Conservation (phyloP, 2,113 vertebrate species). For the Paradoxurus hermaphroditus region DNA sequence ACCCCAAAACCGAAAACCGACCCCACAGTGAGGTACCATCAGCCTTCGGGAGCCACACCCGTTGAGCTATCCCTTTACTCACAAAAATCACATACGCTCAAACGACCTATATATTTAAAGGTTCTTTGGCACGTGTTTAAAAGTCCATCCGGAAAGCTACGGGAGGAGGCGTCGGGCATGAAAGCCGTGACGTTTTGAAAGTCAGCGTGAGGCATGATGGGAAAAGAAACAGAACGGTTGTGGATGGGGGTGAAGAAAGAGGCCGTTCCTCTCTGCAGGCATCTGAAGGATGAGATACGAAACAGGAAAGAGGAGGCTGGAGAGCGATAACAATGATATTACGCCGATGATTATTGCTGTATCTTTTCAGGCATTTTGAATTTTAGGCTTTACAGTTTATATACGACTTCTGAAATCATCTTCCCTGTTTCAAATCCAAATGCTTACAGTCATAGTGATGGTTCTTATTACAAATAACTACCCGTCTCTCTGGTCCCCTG, state of each 20-base stretch:
- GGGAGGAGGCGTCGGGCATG: neutral
- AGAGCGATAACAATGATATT: neutral
- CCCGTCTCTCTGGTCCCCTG: neutral
- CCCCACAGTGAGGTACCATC: neutral
- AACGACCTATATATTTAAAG: neutral
- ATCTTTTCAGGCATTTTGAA: neutral
- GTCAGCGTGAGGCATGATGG: accelerated
- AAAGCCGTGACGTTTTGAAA: neutral
- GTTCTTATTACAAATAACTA: neutral
- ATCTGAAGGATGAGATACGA: neutral
- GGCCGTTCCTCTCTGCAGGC: neutral
- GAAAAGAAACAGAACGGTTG: neutral
- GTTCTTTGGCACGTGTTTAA: neutral
- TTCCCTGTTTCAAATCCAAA: neutral
- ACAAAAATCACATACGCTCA: neutral
- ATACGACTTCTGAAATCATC: neutral
- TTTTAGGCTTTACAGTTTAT: neutral
- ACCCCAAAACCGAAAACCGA: neutral
- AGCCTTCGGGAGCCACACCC: neutral
- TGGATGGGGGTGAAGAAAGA: neutral
- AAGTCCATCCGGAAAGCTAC: neutral
- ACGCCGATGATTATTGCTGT: neutral
- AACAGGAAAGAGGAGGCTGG: neutral
- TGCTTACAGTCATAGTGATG: neutral
- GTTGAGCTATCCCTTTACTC: neutral